Conservation (phyloP, 2,113 vertebrate species). For the Crotalus tigris region DNA sequence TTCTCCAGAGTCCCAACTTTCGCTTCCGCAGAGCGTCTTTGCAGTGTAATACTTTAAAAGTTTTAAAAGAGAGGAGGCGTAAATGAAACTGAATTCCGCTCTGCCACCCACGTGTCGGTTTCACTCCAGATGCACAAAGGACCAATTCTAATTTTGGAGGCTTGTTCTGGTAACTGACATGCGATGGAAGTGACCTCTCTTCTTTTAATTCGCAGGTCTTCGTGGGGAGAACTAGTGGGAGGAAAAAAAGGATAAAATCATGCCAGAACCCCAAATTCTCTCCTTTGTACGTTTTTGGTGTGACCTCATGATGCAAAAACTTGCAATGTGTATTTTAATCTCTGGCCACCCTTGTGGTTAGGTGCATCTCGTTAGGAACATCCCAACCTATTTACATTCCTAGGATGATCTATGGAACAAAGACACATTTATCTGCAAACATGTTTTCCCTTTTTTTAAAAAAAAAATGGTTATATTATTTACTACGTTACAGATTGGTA, state of each 20-base stretch:
- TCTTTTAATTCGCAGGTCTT: neutral
- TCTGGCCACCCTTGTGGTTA: neutral
- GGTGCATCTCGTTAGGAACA: neutral
- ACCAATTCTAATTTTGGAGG: neutral
- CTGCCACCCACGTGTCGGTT: neutral
- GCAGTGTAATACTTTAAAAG: neutral
- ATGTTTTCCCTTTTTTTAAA: neutral
- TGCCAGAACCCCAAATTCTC: neutral
- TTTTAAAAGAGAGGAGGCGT: neutral
- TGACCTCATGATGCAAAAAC: neutral
- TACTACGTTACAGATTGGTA: neutral
- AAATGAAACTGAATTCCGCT: neutral
- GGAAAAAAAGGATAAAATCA: fast-evolving
- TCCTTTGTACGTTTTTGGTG: neutral
- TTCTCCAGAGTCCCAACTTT: neutral
- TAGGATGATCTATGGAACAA: neutral
- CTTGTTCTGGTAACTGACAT: neutral
- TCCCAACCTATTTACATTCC: neutral
- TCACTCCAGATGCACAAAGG: neutral
- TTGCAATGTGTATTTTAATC: neutral
- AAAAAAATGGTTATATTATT: neutral
- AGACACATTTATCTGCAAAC: neutral
- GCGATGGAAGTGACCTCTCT: neutral
- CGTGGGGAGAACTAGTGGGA: neutral
- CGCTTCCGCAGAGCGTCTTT: neutral